Evolutionary conservation across 2,888 invertebrate species (phyloP), one percentile per base, ranked within the genome.

Genomic region (Monoplex corrugatus): DNA sequence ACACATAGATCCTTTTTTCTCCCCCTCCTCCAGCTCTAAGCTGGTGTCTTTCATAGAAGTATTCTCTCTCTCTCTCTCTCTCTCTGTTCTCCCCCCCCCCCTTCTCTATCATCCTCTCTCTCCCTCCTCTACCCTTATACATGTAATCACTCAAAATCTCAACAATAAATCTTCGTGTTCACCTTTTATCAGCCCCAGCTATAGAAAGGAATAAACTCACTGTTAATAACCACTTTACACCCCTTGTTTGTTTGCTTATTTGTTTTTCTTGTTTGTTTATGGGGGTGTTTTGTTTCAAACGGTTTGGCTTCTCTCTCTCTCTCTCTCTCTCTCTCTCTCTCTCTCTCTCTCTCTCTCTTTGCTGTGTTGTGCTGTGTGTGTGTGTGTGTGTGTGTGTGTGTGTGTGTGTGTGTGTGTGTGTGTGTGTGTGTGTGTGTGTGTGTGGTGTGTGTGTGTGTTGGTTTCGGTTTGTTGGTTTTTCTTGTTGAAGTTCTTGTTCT

Each of bases 311-410:
- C 57, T 57, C 57, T 57, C 57, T 57, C 57, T 57, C 57, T 57
- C 57, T 57, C 57, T 57, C 57, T 57, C 57, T 57, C 57, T 57
- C 57, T 57, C 57, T 57, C 57, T 57, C 57, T 57, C 57, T 57
- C 57, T 57, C 57, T 57, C 57, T 57, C 57, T 57, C 57, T 57
- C 57, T 57, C 57, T 1, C 19, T 50, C 19, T 8, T 50, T 19
- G 19, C 10, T 50, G 19, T 19, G 8, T 50, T 19, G 19, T 50
- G 19, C 50, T n/a, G 1, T 68, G 28, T 28, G 28, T 68, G 28
- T 68, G 28, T 68, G 63, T 63, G 16, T 63, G 63, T 63, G 16
- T 63, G 63, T 28, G 16, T 63, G 28, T 63, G 16, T 63, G 63
- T 63, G 63, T 63, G 16, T 63, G 63, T 63, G 16, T 63, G 63